Evolutionary conservation across 2,888 invertebrate species (phyloP).

Genomic region (Salticus scenicus): DNA sequence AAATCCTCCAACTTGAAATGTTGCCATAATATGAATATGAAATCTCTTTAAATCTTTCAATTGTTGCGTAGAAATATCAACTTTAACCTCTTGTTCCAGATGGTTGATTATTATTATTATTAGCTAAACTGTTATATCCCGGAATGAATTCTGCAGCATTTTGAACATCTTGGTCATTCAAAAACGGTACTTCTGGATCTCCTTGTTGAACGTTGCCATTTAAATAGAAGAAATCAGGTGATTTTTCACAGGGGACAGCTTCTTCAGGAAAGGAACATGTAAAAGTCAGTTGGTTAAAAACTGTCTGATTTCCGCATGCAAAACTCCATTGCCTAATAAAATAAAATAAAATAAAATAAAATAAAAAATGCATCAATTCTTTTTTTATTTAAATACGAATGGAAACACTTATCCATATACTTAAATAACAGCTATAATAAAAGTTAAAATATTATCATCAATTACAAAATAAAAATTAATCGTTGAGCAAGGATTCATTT

Average conservation of each 20-base stretch:
- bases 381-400: too few species aligned
- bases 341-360: background rate
- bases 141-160: slow-evolving; percentile 64
- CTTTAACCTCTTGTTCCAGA: slow-evolving; percentile 13
- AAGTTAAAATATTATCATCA: too few species aligned
- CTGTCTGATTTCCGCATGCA: slow-evolving; percentile 70
- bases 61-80: too few species aligned
- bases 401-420: too few species aligned
- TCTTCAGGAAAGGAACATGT: slow-evolving; percentile 70
- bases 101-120: background rate
- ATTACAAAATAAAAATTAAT: too few species aligned
- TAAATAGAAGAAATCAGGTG: slow-evolving; percentile 70
- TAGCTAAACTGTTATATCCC: slow-evolving; percentile 25
- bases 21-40: too few species aligned
- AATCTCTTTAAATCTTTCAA: too few species aligned
- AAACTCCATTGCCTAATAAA: slow-evolving; percentile 67
- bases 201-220: slow-evolving; percentile 67
- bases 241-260: slow-evolving; percentile 61
- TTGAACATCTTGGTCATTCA: slow-evolving; percentile 64
- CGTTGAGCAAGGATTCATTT: too few species aligned
- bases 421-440: too few species aligned
- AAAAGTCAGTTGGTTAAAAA: slow-evolving; percentile 70
- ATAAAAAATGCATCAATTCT: background rate
- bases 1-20: too few species aligned
- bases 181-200: slow-evolving; percentile 66